Evolutionary conservation across 2,888 invertebrate species (phyloP).

Genomic region (Colletes collaris): DNA sequence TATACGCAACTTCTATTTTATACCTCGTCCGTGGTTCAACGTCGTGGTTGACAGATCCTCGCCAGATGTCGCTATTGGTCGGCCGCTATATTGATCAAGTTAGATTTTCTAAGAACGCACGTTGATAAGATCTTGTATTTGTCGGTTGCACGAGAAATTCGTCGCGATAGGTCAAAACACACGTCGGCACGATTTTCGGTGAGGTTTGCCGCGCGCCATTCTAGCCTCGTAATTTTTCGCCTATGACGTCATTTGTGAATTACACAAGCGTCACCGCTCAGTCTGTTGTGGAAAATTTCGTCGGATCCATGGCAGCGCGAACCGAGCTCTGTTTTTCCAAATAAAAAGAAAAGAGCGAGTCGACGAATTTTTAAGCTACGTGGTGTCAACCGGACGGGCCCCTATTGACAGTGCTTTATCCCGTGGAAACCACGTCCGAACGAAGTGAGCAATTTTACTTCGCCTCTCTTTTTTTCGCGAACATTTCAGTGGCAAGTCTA

Average conservation of each 20-base stretch:
- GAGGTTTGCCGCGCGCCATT: slow-evolving; percentile 29
- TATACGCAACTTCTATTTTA: too few relatives aligned
- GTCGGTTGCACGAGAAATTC: slow-evolving; percentile 53
- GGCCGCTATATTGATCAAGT: slow-evolving; percentile 74
- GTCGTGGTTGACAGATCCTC: slow-evolving; percentile 55
- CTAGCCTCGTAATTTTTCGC: slow-evolving; percentile 56
- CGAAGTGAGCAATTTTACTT: slow-evolving; percentile 55
- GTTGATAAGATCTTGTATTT: slow-evolving; percentile 72
- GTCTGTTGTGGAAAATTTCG: slow-evolving; percentile 75
- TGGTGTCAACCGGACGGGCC: neutral
- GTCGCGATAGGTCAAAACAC: slow-evolving; percentile 33
- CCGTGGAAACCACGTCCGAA: neutral
- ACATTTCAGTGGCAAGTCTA: slow-evolving; percentile 25
- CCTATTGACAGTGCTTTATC: neutral
- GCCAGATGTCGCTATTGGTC: slow-evolving; percentile 61
- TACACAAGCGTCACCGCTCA: slow-evolving; percentile 79
- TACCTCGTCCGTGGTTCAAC: neutral
- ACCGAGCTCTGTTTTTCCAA: slow-evolving; percentile 45
- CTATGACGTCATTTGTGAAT: slow-evolving; percentile 78
- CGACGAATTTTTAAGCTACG: neutral
- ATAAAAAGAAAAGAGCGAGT: slow-evolving; percentile 30
- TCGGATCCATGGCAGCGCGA: slow-evolving; percentile 55
- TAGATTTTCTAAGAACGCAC: slow-evolving; percentile 72
- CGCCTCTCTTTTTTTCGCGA: slow-evolving; percentile 14
- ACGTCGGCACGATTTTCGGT: slow-evolving; percentile 32